These are phyloP conservation scores for Acropora tenuis DNA, from an alignment of 64 coral and sea anemone genomes.

Conservation along the genomic window DNA sequence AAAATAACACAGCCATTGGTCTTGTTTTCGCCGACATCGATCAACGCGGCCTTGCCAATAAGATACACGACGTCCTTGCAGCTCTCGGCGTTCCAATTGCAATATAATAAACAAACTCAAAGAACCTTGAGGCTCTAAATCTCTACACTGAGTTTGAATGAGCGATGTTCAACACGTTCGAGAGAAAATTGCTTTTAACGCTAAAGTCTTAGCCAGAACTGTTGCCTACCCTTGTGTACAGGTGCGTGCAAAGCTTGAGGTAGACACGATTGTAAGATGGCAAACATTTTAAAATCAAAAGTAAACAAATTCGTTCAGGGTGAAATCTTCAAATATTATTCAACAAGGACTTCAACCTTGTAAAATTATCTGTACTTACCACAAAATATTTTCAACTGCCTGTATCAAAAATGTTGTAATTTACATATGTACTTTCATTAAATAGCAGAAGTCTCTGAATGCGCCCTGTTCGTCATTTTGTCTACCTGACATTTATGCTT, in stretches of 20 bases:
- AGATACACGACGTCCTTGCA: slow-evolving; percentile 1
- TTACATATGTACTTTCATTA: neutral
- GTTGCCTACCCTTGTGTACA: no score
- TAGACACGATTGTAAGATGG: no score
- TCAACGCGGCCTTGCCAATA: neutral
- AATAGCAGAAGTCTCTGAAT: neutral
- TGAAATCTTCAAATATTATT: slow-evolving; percentile 1
- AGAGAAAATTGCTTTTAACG: no score
- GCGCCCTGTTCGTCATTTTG: neutral
- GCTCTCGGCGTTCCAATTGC: slow-evolving; percentile 38
- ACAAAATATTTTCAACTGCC: neutral
- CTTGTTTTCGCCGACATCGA: slow-evolving; percentile 5
- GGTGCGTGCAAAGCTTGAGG: no score
- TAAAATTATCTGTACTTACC: slow-evolving; percentile 2
- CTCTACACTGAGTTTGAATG: no score
- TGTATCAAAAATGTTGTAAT: neutral
- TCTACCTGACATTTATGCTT: neutral
- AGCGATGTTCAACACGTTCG: no score
- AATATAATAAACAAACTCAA: slow-evolving; percentile 16
- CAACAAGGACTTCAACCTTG: neutral
- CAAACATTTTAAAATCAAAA: no score
- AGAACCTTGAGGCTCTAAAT: neutral
- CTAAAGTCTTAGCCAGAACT: no score
- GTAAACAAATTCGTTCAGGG: neutral
- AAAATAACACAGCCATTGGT: slow-evolving; percentile 39